Evolutionary conservation across 2,888 invertebrate species (phyloP).

Genomic region (Bibio marci): DNA sequence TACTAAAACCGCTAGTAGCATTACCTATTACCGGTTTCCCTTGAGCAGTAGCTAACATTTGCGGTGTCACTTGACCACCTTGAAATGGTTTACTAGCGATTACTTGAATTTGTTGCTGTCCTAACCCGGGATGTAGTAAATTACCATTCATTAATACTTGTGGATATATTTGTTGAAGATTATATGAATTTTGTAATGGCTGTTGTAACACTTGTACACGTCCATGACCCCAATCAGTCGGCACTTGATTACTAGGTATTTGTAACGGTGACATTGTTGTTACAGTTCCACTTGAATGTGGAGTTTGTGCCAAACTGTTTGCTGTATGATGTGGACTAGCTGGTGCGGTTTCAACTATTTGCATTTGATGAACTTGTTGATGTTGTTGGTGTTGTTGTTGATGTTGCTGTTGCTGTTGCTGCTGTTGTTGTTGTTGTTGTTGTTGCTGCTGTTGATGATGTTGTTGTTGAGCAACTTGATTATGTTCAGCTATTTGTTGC

Average conservation of each 20-base stretch:
- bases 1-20: constrained; percentile 21
- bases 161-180: constrained; percentile 57
- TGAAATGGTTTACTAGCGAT: constrained; percentile 75
- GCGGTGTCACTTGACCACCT: constrained; percentile 56
- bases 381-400: constrained; percentile 19
- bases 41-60: constrained; percentile 56
- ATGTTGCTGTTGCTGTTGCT: constrained; percentile 17
- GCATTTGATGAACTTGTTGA: constrained; percentile 31
- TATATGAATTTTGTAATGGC: constrained; percentile 52
- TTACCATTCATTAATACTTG: constrained; percentile 64
- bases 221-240: constrained; percentile 56
- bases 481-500: constrained; percentile 14
- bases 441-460: constrained; percentile 31
- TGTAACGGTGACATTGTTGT: constrained; percentile 65
- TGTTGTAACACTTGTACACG: constrained; percentile 72
- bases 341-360: constrained; percentile 26
- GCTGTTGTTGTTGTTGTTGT: background rate
- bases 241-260: constrained; percentile 38
- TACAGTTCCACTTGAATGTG: constrained; percentile 40
- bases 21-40: constrained; percentile 48
- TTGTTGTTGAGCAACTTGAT: constrained; percentile 26
- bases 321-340: constrained; percentile 32
- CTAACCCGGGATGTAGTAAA: constrained; percentile 38
- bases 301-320: constrained; percentile 20
- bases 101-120: constrained; percentile 39